Evolutionary conservation across 2,888 invertebrate genomes (phyloP).

Genomic region (Drosophila peninsularis): DNA sequence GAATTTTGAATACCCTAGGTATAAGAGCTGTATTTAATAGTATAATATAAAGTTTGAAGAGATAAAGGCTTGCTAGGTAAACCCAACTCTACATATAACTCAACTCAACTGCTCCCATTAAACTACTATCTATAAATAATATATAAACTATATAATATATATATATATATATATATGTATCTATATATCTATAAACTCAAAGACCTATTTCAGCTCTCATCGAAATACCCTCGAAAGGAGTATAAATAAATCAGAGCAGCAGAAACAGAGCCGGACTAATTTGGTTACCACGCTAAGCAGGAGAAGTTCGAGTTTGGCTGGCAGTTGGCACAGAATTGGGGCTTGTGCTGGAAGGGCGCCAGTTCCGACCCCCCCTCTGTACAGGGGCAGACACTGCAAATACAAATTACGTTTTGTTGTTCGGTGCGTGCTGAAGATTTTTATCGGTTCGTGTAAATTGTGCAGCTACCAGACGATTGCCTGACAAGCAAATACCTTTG

Average conservation of each 20-base stretch:
- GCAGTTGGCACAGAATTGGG: slow-evolving; percentile 2
- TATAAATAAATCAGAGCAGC: slow-evolving; percentile 9
- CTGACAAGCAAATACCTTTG: slow-evolving; percentile 34
- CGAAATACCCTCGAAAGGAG: background rate
- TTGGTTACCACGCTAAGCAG: slow-evolving; percentile 24
- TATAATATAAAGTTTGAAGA: too few relatives aligned
- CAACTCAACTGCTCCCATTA: background rate
- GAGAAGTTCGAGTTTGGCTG: slow-evolving; percentile 4
- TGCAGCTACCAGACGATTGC: slow-evolving; percentile 41
- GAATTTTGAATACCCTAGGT: background rate
- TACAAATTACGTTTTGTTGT: slow-evolving; percentile 56
- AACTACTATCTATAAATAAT: too few relatives aligned
- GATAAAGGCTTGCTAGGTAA: too few relatives aligned
- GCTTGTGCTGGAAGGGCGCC: background rate
- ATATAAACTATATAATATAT: too few relatives aligned
- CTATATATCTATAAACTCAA: background rate
- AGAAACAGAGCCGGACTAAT: slow-evolving; percentile 55
- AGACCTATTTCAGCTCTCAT: background rate
- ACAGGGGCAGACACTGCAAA: slow-evolving; percentile 44
- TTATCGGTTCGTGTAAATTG: slow-evolving; percentile 68
- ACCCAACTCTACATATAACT: background rate
- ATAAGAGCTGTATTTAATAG: background rate
- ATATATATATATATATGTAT: too few relatives aligned
- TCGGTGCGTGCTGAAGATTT: slow-evolving; percentile 72
- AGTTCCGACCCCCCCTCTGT: background rate